Evolutionary conservation across 1,140 invertebrate species (phyloP).

Genomic region (Brachionus calyciflorus): DNA sequence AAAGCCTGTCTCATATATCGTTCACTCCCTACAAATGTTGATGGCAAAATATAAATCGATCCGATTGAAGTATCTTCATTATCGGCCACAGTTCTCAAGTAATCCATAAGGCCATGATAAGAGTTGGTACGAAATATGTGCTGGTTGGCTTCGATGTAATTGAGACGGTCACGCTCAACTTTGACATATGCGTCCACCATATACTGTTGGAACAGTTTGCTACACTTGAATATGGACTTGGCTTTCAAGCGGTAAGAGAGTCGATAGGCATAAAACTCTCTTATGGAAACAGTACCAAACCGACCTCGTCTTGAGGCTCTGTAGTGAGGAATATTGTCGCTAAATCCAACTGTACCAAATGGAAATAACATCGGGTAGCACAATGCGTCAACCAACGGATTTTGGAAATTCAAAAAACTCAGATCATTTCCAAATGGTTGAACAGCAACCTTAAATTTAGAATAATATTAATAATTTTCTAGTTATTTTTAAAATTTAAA

Average conservation of each 20-base stretch:
- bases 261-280: neutral
- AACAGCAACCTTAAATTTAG: neutral
- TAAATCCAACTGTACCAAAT: neutral
- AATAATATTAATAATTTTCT: too few species aligned
- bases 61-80: neutral
- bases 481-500: too few species aligned
- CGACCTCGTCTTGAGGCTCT: neutral
- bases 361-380: conserved; percentile 24
- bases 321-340: neutral
- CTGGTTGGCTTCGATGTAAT: conserved; percentile 47
- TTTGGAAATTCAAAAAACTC: neutral
- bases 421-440: neutral
- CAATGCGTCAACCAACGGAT: neutral
- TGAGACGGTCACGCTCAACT: conserved; percentile 53
- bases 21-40: conserved; percentile 9
- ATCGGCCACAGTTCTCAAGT: neutral
- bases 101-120: conserved; percentile 14
- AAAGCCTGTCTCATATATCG: conserved; percentile 35
- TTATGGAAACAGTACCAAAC: neutral
- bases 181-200: conserved; percentile 52
- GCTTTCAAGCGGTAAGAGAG: neutral
- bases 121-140: neutral
- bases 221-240: neutral
- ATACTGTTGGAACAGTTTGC: conserved; percentile 37
- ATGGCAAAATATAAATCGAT: conserved; percentile 9